Base-by-base conservation (phyloP, 2,113 vertebrate species). In the Cinclus cinclus region DNA sequence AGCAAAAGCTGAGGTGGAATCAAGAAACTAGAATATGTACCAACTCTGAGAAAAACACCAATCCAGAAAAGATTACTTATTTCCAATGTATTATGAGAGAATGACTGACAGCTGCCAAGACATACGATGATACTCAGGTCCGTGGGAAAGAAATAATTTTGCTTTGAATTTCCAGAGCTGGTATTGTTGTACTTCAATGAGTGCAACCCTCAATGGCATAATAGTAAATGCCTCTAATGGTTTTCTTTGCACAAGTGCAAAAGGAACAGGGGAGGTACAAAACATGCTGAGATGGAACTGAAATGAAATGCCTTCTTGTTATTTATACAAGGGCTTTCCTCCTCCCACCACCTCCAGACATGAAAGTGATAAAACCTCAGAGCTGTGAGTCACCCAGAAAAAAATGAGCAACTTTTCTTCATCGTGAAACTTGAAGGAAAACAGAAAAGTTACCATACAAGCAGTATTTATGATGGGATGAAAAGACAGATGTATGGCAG, bases 331-430 rank as follows among this genome's bases (percentile, higher is more conserved):
- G 15, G 52, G 41, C 46, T 44, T 80, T 91, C 87, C 77, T 92
- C 87, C 87, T 96, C 87, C 91, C 44, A 90, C 89, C 68, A 7
- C 89, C 93, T 94, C 93, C 93, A 88, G 67, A 75, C n/a, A 16
- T 14, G 65, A 69, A 92, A 91, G 68, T 46, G 73, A 67, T 91
- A 89, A 90, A 95, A 65, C 30, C 62, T 88, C 60, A 37, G 71
- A 83, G 89, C 73, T 56, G 64, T 85, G 91, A 94, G 69, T 94
- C 91, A 91, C 1, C 0, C 5, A 4, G 64, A 79, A 37, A 14
- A 88, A 95, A 95, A 83, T 14, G 78, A 96, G 83, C 87, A 94
- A 90, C 77, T 91, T 56, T 90, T 65, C 59, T 81, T 83, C 23
- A 2, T 59, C 2, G 0, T 42, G 52, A 81, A 91, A 65, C 76